Evolutionary conservation across 1,140 invertebrate species (phyloP).

Genomic region (Cyrtorhinus lividipennis): DNA sequence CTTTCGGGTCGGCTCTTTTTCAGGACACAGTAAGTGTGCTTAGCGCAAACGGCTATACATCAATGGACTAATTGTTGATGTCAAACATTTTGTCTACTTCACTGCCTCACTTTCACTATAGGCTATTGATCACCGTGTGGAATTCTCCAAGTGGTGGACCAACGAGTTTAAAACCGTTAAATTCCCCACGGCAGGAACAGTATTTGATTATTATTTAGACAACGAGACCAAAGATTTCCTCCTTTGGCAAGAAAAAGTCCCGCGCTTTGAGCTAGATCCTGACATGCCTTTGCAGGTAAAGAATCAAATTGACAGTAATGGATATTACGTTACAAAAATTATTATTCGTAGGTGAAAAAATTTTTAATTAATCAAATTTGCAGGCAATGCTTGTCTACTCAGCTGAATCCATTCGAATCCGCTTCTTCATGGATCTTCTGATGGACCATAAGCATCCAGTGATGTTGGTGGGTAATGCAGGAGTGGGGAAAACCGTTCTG

Average conservation of each 20-base stretch:
- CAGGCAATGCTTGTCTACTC: slow-evolving; percentile 85
- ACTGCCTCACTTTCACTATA: slow-evolving; percentile 24
- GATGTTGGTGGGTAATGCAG: slow-evolving; percentile 86
- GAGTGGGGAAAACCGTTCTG: slow-evolving; percentile 79
- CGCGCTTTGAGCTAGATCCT: slow-evolving; percentile 79
- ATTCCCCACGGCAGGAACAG: slow-evolving; percentile 77
- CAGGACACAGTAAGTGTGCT: slow-evolving; percentile 71
- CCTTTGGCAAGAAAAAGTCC: slow-evolving; percentile 75
- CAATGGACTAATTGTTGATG: not conserved
- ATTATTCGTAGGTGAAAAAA: too few relatives aligned
- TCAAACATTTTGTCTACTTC: not conserved
- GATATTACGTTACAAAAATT: too few relatives aligned
- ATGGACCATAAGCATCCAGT: slow-evolving; percentile 78
- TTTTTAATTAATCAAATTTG: too few relatives aligned
- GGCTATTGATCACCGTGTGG: slow-evolving; percentile 53
- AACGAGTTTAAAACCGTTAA: slow-evolving; percentile 92
- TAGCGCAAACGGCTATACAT: not conserved
- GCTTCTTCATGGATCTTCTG: slow-evolving; percentile 78
- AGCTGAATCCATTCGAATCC: slow-evolving; percentile 75
- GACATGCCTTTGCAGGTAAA: slow-evolving; percentile 77
- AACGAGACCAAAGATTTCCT: slow-evolving; percentile 75
- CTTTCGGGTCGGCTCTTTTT: slow-evolving; percentile 88
- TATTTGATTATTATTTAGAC: slow-evolving; percentile 93
- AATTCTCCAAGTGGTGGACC: slow-evolving; percentile 95
- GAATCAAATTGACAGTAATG: not conserved